phyloP scores from a whole-genome alignment of 1,140 invertebrate species.

The Psix sp. region DNA sequence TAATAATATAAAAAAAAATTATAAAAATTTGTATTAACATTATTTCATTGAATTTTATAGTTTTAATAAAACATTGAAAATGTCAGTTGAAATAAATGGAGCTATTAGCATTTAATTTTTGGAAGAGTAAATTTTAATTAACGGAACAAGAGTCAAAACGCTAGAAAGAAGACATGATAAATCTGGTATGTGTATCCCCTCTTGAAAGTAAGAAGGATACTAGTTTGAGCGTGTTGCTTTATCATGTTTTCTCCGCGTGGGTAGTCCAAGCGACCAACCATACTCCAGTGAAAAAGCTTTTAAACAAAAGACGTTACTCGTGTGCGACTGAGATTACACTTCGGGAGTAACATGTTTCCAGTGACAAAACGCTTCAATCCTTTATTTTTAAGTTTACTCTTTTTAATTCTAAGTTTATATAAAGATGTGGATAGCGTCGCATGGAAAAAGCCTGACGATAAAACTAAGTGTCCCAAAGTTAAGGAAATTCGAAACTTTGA shows the following conservation, averaged over 20 bases:
- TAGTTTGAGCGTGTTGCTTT: slow-evolving; percentile 63
- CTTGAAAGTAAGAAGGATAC: slow-evolving; percentile 60
- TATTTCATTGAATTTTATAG: too few species aligned
- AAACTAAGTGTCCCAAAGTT: slow-evolving; percentile 79
- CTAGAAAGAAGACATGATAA: slow-evolving; percentile 67
- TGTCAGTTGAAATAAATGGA: too few species aligned
- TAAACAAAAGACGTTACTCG: slow-evolving; percentile 49
- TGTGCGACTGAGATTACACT: slow-evolving; percentile 41
- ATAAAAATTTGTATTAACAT: too few species aligned
- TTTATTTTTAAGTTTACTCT: slow-evolving; percentile 30
- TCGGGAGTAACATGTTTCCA: slow-evolving; percentile 52
- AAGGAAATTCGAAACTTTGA: slow-evolving; percentile 76
- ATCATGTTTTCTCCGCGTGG: slow-evolving; percentile 51
- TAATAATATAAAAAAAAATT: too few species aligned
- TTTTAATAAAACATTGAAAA: too few species aligned
- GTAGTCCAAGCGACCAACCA: slow-evolving; percentile 61
- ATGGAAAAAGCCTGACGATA: slow-evolving; percentile 77
- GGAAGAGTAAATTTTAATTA: too few species aligned
- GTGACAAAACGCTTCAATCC: slow-evolving; percentile 34
- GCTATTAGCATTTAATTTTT: too few species aligned
- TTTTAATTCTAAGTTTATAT: slow-evolving; percentile 28
- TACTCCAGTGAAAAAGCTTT: slow-evolving; percentile 45
- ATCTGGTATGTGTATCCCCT: slow-evolving; percentile 66
- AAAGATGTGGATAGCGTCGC: slow-evolving; percentile 13
- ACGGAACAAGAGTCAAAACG: slow-evolving; percentile 35